Evolutionary conservation across 2,113 vertebrate genomes (phyloP).

Genomic region (Pteropus alecto): DNA sequence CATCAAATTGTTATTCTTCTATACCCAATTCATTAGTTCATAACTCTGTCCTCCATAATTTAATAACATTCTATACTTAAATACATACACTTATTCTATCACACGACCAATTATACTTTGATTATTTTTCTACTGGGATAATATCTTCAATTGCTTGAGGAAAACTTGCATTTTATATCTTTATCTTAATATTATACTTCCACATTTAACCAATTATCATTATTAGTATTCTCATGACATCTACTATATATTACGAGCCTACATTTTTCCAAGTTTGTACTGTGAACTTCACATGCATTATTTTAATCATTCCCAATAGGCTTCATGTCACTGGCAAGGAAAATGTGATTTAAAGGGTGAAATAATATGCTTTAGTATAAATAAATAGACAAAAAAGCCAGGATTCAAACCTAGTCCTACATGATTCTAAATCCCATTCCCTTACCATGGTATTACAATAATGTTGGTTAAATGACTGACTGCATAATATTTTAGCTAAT

Average conservation of each 20-base stretch:
- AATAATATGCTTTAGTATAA: not conserved
- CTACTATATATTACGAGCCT: not conserved
- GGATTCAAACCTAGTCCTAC: not conserved
- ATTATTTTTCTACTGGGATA: not conserved
- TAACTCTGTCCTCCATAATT: not conserved
- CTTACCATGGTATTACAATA: not conserved
- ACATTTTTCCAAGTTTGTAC: not conserved
- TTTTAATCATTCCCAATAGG: not conserved
- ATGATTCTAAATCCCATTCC: not conserved
- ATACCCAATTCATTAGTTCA: not conserved
- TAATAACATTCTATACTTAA: not conserved
- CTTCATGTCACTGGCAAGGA: not conserved
- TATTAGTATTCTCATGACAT: not conserved
- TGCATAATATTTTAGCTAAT: conserved; percentile 28
- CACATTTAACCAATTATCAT: not conserved
- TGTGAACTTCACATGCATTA: not conserved
- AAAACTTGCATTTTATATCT: not conserved
- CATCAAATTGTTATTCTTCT: not conserved
- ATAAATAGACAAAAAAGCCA: not conserved
- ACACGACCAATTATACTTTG: not conserved
- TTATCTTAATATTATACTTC: not conserved
- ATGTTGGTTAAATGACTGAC: conserved; percentile 25
- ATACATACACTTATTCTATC: not conserved
- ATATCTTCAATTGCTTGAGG: not conserved
- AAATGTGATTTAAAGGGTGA: not conserved